A percentile compares a stretch with the other conserved stretches of the same genome.
Evolutionary conservation across 2,113 vertebrate genomes (phyloP).

Genomic region (Tachysurus vachellii): DNA sequence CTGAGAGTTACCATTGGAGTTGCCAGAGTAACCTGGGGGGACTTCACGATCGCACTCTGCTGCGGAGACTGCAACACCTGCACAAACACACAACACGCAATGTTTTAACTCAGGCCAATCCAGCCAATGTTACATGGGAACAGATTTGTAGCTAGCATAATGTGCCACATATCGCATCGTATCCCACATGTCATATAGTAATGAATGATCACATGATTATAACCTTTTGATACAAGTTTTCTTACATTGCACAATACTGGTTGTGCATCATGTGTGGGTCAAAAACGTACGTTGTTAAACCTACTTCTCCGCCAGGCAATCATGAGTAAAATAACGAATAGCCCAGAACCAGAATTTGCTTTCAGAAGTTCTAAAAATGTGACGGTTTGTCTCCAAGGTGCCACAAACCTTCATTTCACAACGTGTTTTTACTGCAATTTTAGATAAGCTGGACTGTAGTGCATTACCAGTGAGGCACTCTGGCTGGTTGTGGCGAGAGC

Average conservation of each 20-base stretch:
- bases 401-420: background rate
- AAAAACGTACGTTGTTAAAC: background rate
- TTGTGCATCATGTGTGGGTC: background rate
- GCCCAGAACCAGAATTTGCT: background rate
- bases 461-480: constrained; percentile 78
- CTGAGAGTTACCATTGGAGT: constrained; percentile 88
- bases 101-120: background rate
- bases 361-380: background rate
- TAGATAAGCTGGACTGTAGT: background rate
- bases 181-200: background rate
- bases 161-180: background rate
- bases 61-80: constrained; percentile 86
- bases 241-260: background rate
- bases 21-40: constrained; percentile 85
- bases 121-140: background rate
- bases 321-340: background rate
- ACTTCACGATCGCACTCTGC: constrained; percentile 84
- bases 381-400: background rate
- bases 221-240: background rate
- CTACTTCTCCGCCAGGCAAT: background rate
- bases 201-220: background rate
- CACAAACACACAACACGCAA: background rate
- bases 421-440: background rate
- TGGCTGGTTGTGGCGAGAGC: constrained; percentile 83
- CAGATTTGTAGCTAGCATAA: background rate